phyloP scores from a whole-genome alignment of 2,888 invertebrate species.

The Lasius platythorax region DNA sequence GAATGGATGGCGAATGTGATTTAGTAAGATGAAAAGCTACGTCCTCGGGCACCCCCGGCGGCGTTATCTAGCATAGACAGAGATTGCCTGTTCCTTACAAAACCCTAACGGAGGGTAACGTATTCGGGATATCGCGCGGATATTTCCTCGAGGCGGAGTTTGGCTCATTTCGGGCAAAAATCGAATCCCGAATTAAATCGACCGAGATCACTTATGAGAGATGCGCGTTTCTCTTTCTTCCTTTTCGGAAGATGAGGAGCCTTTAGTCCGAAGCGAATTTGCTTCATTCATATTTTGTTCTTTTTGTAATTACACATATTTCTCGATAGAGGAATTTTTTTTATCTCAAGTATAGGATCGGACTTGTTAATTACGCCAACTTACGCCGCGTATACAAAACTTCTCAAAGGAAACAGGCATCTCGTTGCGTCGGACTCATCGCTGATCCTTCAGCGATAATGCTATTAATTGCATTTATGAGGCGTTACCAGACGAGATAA shows the following conservation, averaged over 20 bases:
- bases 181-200: slow-evolving; percentile 62
- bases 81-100: slow-evolving; percentile 81
- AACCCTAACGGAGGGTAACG: slow-evolving; percentile 75
- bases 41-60: slow-evolving; percentile 68
- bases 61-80: slow-evolving; percentile 82
- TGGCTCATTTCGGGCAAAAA: slow-evolving; percentile 49
- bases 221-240: not conserved
- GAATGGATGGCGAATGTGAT: slow-evolving; percentile 73
- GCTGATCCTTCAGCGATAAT: slow-evolving; percentile 52
- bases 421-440: slow-evolving; percentile 42
- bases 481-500: slow-evolving; percentile 51
- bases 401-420: slow-evolving; percentile 18
- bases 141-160: slow-evolving; percentile 58
- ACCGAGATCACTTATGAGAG: not conserved
- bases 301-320: not conserved
- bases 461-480: slow-evolving; percentile 55
- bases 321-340: not conserved
- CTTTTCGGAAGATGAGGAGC: not conserved
- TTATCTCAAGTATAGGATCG: not conserved
- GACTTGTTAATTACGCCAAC: slow-evolving; percentile 11
- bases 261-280: not conserved
- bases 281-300: not conserved
- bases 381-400: not conserved
- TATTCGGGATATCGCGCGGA: slow-evolving; percentile 72
- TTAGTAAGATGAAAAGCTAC: slow-evolving; percentile 83